These are phyloP conservation scores for Chrosomus eos DNA, from an alignment of 2,797 vertebrate species.

Conservation along the genomic window DNA sequence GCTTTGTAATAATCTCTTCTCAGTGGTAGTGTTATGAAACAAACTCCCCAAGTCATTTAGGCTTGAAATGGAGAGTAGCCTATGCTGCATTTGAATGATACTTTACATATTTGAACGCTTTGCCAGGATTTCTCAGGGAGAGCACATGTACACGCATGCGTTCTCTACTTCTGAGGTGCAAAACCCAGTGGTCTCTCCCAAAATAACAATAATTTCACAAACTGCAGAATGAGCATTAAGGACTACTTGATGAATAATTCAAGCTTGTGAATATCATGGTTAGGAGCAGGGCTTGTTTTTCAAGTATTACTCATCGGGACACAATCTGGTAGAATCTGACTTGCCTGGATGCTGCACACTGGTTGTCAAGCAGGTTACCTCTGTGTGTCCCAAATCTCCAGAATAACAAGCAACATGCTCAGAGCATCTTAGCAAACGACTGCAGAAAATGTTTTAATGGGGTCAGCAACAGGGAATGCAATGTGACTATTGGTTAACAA, in stretches of 20 bases:
- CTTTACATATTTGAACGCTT: constrained; percentile 50
- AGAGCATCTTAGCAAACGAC: background rate
- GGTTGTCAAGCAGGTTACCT: constrained; percentile 28
- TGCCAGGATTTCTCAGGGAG: constrained; percentile 36
- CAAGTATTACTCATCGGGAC: constrained; percentile 22
- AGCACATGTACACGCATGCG: constrained; percentile 14
- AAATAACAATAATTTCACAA: constrained; percentile 47
- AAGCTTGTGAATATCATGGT: constrained; percentile 23
- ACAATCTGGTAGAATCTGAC: constrained; percentile 34
- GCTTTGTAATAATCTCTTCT: constrained; percentile 19
- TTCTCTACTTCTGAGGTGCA: constrained; percentile 7
- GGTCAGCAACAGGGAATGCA: background rate
- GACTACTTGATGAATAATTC: constrained; percentile 54
- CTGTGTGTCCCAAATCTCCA: constrained; percentile 12
- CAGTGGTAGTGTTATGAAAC: constrained; percentile 6
- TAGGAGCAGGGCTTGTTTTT: background rate
- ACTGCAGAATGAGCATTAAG: constrained; percentile 16
- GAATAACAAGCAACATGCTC: constrained; percentile 20
- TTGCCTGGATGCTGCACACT: background rate
- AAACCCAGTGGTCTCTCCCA: constrained; percentile 17
- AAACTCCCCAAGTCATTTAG: constrained; percentile 29
- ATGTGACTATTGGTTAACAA: constrained; percentile 11
- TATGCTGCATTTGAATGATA: constrained; percentile 40
- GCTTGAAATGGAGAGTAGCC: constrained; percentile 16
- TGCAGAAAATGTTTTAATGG: constrained; percentile 16